Conservation (phyloP, 2,113 vertebrate species). For the Corythaixoides concolor region DNA sequence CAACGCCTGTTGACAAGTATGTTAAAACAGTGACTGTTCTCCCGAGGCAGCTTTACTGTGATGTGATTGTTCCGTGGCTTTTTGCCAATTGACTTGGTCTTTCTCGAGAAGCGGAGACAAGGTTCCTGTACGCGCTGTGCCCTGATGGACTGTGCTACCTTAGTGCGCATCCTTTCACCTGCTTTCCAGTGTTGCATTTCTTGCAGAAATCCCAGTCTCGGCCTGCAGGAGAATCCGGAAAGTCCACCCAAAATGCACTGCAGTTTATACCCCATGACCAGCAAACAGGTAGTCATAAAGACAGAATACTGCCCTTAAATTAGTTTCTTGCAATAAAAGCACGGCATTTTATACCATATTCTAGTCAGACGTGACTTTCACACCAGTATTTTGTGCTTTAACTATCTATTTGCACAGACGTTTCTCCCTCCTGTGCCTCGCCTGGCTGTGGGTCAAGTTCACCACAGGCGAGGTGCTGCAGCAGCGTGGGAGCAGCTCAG, state of each 20-base stretch:
- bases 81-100: neutral
- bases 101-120: neutral
- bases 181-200: accelerated
- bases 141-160: accelerated
- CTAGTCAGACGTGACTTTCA: neutral
- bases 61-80: neutral
- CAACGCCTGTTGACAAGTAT: neutral
- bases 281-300: neutral
- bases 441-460: neutral
- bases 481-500: accelerated
- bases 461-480: neutral
- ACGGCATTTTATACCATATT: neutral
- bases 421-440: accelerated
- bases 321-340: neutral
- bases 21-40: neutral
- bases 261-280: accelerated
- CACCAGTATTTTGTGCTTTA: neutral
- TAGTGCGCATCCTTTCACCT: neutral
- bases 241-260: neutral
- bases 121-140: neutral
- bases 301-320: neutral
- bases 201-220: accelerated
- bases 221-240: neutral
- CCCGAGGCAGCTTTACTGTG: neutral
- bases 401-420: neutral